These are phyloP conservation scores for Pocillopora verrucosa DNA, from an alignment of 64 coral and sea anemone species.

Conservation along the genomic window DNA sequence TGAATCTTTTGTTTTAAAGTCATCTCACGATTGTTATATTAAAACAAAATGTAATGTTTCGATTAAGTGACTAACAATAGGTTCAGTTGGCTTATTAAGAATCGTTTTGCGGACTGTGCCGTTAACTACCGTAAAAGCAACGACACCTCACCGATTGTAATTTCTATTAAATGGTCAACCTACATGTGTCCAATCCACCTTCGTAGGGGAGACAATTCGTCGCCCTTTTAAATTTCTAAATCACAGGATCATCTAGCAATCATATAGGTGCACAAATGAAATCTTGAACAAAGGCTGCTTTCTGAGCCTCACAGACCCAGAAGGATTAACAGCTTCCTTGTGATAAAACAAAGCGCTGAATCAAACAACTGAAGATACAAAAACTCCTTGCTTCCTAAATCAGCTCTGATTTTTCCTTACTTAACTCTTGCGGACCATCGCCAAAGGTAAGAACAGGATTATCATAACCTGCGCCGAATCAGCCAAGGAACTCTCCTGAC, in stretches of 20 bases:
- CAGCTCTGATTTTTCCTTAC: neutral
- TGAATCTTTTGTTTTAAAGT: too few species aligned
- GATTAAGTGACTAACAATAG: too few species aligned
- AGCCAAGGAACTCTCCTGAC: neutral
- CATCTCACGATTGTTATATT: too few species aligned
- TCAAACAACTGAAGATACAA: neutral
- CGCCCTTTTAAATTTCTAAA: neutral
- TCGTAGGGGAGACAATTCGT: too few species aligned
- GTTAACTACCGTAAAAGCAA: too few species aligned
- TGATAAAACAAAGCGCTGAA: neutral
- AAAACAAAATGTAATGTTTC: too few species aligned
- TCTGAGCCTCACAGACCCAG: neutral
- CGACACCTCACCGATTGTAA: too few species aligned
- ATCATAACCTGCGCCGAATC: slow-evolving; percentile 54
- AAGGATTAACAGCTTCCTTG: neutral
- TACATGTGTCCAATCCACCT: too few species aligned
- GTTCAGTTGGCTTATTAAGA: too few species aligned
- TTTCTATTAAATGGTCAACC: too few species aligned
- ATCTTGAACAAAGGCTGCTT: neutral
- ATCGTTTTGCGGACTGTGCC: too few species aligned
- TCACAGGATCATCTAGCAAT: neutral
- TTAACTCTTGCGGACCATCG: neutral
- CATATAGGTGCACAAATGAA: neutral
- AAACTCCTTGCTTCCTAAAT: neutral
- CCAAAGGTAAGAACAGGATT: slow-evolving; percentile 68